Percentiles rank a stretch among this genome's conserved stretches.
phyloP scores from a whole-genome alignment of 2,888 invertebrate genomes.

The Gari tellinella region DNA sequence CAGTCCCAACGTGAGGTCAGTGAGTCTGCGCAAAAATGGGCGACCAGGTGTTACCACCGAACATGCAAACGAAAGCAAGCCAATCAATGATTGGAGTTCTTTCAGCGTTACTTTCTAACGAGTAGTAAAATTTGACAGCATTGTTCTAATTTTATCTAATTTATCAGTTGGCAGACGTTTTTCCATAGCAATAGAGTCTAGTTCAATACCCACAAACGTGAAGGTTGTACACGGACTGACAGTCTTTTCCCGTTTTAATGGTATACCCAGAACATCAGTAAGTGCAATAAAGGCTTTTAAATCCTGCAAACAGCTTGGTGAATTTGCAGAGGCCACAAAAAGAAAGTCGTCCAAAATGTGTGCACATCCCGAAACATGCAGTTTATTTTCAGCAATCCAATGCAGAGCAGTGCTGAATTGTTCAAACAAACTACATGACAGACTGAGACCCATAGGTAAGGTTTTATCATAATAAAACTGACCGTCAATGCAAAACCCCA shows the following conservation, averaged over 20 bases:
- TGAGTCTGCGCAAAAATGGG: conserved; percentile 35
- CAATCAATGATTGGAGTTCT: conserved; percentile 18
- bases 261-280: conserved; percentile 11
- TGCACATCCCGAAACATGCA: conserved; percentile 9
- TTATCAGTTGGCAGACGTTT: conserved; percentile 13
- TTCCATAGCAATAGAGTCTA: conserved; percentile 29
- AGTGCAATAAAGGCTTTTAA: not conserved
- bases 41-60: conserved; percentile 34
- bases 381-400: conserved; percentile 24
- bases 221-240: conserved; percentile 26
- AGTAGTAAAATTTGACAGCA: not conserved
- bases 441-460: conserved; percentile 32
- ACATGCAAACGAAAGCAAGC: conserved; percentile 27
- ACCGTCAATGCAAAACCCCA: conserved; percentile 23
- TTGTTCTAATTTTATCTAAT: not conserved
- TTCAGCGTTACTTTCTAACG: not conserved
- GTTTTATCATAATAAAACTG: conserved; percentile 28
- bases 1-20: conserved; percentile 6
- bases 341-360: conserved; percentile 43
- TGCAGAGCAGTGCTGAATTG: conserved; percentile 12
- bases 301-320: conserved; percentile 2
- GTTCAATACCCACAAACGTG: conserved; percentile 19
- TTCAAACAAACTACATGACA: conserved; percentile 32
- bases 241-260: conserved; percentile 29
- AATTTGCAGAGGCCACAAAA: conserved; percentile 5